Percentiles rank a stretch among this genome's conserved stretches.
phyloP scores from a whole-genome alignment of 2,113 vertebrate genomes.

The Archilochus colubris region DNA sequence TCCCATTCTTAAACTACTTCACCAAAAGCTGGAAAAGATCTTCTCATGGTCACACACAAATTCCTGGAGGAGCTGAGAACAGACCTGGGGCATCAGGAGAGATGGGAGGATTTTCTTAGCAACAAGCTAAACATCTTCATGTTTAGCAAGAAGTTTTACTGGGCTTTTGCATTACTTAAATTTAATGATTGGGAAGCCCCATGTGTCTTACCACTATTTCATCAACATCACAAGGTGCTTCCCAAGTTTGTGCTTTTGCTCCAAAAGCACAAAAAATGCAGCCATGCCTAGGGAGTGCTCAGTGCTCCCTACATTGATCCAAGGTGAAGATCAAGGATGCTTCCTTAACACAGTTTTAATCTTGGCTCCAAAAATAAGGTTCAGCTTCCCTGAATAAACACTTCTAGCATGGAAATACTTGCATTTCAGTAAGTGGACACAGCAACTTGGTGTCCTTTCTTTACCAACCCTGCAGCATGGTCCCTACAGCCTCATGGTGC shows the following conservation, averaged over 20 bases:
- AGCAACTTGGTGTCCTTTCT: background rate
- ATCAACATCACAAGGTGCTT: accelerated
- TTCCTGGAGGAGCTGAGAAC: background rate
- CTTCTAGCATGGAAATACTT: background rate
- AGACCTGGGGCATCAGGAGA: background rate
- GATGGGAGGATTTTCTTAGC: background rate
- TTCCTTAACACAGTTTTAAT: background rate
- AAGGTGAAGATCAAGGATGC: accelerated
- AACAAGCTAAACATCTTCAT: background rate
- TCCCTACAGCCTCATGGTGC: accelerated
- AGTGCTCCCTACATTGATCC: background rate
- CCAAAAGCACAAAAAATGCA: background rate
- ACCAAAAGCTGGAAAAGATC: background rate
- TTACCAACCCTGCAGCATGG: background rate
- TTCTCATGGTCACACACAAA: accelerated
- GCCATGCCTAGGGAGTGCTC: background rate
- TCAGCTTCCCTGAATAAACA: background rate
- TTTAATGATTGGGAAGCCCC: background rate
- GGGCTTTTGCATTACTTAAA: background rate
- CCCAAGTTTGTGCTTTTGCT: background rate
- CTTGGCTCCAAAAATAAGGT: background rate
- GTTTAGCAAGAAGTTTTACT: background rate
- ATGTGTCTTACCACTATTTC: background rate
- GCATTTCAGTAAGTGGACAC: background rate
- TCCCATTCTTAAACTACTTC: background rate